Conservation (phyloP, 2,797 vertebrate species). For the Mus caroli region DNA sequence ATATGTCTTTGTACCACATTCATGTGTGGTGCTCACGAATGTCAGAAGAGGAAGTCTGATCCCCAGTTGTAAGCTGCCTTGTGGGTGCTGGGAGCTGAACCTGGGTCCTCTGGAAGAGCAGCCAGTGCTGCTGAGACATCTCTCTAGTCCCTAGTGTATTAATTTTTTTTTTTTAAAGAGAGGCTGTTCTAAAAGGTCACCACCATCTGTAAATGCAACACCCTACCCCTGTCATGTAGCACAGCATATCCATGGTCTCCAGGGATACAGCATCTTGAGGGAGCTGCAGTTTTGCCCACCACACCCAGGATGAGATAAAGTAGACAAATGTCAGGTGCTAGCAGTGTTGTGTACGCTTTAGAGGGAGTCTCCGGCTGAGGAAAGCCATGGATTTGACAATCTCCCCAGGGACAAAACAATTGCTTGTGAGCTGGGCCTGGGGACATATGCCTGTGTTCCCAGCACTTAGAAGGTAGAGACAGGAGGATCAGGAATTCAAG, state of each 20-base stretch:
- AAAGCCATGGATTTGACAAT: not conserved
- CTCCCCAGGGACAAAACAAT: not conserved
- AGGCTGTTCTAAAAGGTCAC: not conserved
- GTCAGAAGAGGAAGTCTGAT: not conserved
- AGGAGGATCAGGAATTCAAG: not conserved
- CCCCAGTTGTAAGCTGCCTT: not conserved
- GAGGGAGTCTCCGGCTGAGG: slow-evolving; percentile 5
- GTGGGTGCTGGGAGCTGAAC: not conserved
- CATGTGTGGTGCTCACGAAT: not conserved
- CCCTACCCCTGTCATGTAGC: not conserved
- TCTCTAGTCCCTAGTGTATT: not conserved
- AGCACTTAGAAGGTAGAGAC: not conserved
- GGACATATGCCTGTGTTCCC: not conserved
- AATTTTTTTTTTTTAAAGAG: no score
- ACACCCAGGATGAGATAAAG: not conserved
- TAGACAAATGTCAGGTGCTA: not conserved
- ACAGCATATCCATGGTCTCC: not conserved
- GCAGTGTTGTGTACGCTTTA: not conserved
- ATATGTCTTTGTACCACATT: not conserved
- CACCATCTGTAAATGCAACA: not conserved
- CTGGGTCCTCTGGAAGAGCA: not conserved
- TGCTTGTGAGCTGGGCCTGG: not conserved
- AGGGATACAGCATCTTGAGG: not conserved
- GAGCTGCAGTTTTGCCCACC: not conserved
- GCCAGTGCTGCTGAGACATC: not conserved